Percentiles rank a stretch among this genome's conserved stretches.
Evolutionary conservation across 2,888 invertebrate genomes (phyloP).

Genomic region (Ctenicera cuprea): DNA sequence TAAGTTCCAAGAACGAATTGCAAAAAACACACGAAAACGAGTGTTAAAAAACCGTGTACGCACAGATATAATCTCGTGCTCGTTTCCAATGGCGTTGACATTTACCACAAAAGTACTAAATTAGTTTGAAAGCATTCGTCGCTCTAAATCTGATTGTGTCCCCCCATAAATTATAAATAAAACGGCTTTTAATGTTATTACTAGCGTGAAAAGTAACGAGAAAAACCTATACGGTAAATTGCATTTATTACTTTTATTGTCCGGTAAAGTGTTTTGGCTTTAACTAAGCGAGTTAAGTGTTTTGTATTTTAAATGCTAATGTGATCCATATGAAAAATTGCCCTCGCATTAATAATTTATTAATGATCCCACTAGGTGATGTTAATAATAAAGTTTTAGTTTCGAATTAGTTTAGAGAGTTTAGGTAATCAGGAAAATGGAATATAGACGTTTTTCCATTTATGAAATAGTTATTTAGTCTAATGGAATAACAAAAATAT

Average conservation of each 20-base stretch:
- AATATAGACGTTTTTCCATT: background rate
- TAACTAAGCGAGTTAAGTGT: conserved; percentile 44
- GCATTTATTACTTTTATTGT: conserved; percentile 53
- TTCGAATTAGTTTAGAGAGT: background rate
- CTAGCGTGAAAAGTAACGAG: conserved; percentile 54
- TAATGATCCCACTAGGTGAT: conserved; percentile 59
- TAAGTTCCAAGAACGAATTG: background rate
- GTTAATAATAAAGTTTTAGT: conserved; percentile 49
- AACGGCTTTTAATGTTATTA: conserved; percentile 52
- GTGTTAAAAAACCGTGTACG: background rate
- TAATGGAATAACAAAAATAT: no score
- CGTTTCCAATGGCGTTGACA: conserved; percentile 43
- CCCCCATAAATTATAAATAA: conserved; percentile 46
- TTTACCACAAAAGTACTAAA: conserved; percentile 47
- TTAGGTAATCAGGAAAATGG: conserved; percentile 1
- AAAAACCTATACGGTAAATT: conserved; percentile 59
- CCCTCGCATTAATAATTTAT: conserved; percentile 58
- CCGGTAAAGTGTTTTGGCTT: conserved; percentile 45
- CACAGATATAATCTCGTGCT: conserved; percentile 7
- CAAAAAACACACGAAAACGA: background rate
- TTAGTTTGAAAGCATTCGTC: conserved; percentile 48
- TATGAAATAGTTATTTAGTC: no score
- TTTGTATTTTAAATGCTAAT: conserved; percentile 38
- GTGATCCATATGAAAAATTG: conserved; percentile 54
- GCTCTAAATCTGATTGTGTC: conserved; percentile 46